These are phyloP conservation scores for Heterodera filipjevi DNA, from an alignment of 2,888 invertebrate species.

Conservation along the genomic window DNA sequence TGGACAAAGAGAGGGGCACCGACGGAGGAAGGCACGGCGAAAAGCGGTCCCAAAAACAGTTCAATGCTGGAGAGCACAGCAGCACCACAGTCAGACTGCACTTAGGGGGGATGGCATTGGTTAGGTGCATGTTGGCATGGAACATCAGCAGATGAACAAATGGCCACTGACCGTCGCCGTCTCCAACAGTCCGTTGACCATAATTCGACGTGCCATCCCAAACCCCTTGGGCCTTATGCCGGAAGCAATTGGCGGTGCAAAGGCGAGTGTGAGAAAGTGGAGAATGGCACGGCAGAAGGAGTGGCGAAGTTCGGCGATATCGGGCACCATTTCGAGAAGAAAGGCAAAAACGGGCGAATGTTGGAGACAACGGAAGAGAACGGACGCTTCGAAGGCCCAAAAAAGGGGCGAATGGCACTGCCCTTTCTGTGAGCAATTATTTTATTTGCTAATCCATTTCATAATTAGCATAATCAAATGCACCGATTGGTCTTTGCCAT, in stretches of 20 bases:
- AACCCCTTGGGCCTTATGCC: not conserved
- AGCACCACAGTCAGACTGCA: constrained; percentile 20
- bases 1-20: not conserved
- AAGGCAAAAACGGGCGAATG: constrained; percentile 3
- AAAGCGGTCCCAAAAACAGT: constrained; percentile 3
- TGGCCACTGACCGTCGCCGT: constrained; percentile 12
- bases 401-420: constrained; percentile 3
- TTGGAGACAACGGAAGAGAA: constrained; percentile 21
- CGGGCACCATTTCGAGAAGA: constrained; percentile 12
- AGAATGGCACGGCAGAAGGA: constrained; percentile 20
- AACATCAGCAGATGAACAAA: no score
- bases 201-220: not conserved
- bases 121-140: no score
- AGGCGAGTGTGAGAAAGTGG: constrained; percentile 13
- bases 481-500: not conserved
- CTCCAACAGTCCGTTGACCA: constrained; percentile 17
- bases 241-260: not conserved
- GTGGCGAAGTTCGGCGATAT: not conserved
- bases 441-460: no score
- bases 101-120: not conserved
- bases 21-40: not conserved
- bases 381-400: constrained; percentile 20
- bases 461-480: no score
- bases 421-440: not conserved
- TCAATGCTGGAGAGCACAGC: not conserved